Base-by-base conservation (phyloP, 2,888 invertebrate genomes). In the Hydrotaea cyrtoneurina region DNA sequence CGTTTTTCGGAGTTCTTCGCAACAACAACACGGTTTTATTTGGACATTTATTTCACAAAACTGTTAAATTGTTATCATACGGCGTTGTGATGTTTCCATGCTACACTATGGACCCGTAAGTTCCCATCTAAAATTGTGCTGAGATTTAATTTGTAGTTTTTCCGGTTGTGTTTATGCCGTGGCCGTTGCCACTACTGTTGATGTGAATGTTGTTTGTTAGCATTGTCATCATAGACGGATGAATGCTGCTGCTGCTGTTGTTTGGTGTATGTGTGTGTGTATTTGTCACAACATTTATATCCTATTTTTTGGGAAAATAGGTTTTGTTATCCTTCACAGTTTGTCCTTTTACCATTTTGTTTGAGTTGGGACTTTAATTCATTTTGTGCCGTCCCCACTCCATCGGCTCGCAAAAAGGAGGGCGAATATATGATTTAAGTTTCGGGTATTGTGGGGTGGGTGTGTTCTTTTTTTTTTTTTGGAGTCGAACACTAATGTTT, bases 121-220 rank as follows among this genome's bases (percentile, higher is more conserved):
- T 7, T 50, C n/a, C 1, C 13, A 50, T 50, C 50, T 50, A 50
- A 50, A 15, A 50, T 50, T 50, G 15, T 50, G 15, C n/a, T 50
- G n/a, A 50, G 50, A 50, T 50, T 50, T 50, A 50, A 50, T n/a
- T 50, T 50, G 50, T 50, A 50, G 50, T 50, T 50, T 50, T 50
- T 50, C 50, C 50, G 50, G 15, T n/a, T 2, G n/a, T n/a, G 13
- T 15, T 50, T 50, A 4, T 15, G 50, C n/a, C n/a, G n/a, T n/a
- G 13, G 1, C n/a, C 50, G n/a, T 3, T 13, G 4, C 43, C 7
- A 3, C 15, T 31, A 7, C 31, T 7, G 31, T 7, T 7, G 7
- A 31, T 31, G 31, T 31, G 31, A 4, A 31, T 43, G 43, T 43
- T 50, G 50, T 50, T n/a, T 7, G n/a, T 50, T 50, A n/a, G n/a